A percentile compares a stretch with the other conserved stretches of the same genome.
Conservation (phyloP, 2,113 vertebrate species). For the Rhea americana region DNA sequence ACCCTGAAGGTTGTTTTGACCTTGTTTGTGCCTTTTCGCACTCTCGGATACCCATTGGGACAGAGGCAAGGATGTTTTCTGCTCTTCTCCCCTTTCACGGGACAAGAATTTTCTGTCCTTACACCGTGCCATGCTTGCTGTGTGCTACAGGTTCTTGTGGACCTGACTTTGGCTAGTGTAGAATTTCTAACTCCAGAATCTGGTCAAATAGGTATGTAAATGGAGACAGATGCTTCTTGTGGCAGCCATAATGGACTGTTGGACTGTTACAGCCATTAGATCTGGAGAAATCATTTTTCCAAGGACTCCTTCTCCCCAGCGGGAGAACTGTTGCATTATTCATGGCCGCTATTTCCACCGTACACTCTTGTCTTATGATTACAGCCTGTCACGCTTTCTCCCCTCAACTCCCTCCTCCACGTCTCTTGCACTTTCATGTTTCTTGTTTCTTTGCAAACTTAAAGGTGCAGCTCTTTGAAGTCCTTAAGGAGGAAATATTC, state of each 20-base stretch:
- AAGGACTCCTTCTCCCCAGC: conserved; percentile 28
- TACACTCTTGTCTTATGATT: conserved; percentile 16
- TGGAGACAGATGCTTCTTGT: conserved; percentile 39
- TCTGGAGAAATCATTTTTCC: conserved; percentile 48
- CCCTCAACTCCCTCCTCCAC: not conserved
- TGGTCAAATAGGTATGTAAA: conserved; percentile 43
- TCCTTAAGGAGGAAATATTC: not conserved
- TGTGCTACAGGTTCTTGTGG: not conserved
- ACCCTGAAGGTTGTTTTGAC: not conserved
- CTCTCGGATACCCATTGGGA: not conserved
- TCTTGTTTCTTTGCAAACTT: not conserved
- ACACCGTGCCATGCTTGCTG: not conserved
- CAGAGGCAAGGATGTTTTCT: not conserved
- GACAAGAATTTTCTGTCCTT: not conserved
- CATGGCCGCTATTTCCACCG: not conserved
- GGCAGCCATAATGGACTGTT: conserved; percentile 37
- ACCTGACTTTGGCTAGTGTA: not conserved
- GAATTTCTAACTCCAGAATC: not conserved
- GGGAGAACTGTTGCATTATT: conserved; percentile 50
- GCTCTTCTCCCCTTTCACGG: not conserved
- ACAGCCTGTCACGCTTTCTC: not conserved
- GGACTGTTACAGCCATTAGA: conserved; percentile 47
- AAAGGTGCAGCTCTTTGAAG: conserved; percentile 27
- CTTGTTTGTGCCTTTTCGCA: not conserved
- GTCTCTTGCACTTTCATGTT: not conserved